Base-by-base conservation (phyloP, 2,888 invertebrate genomes). In the Eretmocerus hayati region DNA sequence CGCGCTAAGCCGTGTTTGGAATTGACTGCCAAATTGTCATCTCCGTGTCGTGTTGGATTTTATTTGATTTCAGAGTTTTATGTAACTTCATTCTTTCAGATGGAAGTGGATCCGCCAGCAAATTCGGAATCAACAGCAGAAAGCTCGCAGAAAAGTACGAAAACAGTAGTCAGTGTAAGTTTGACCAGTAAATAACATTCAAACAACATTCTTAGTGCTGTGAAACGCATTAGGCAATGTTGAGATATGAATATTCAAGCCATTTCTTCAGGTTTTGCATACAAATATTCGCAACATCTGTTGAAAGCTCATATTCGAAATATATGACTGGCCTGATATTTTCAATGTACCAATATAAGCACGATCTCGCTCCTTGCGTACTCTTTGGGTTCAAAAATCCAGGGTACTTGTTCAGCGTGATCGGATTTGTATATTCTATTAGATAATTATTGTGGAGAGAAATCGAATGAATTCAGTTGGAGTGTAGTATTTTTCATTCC, bases 121-220 rank as follows among this genome's bases (percentile, higher is more conserved):
- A 64, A 59, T 30, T 62, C 62, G 41, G 70, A 71, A 53, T 58
- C 59, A 9, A 9, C 33, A 16, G 66, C 67, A 19, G 70, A 71
- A 52, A 62, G 66, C 23, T 69, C 70, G 15, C 70, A 70, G 43
- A 70, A 69, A 53, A 61, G 62, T 45, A 69, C 68, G 58, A 58
- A 67, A n/a, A 57, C 57, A 6, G 56, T 61, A 42, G 54, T 62
- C 26, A 61, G 62, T 33, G 30, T 41, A 4, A 45, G 16, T 50
- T 67, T 68, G 56, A 56, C 64, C 16, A 56, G 67, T 38, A 71
- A 71, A 70, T 71, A 71, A 67, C 71, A 68, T 60, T 65, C 58
- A 56, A 65, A 54, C 56, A 60, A 56, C 37, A 48, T 56, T 44
- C 42, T 56, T 35, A 60, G 52, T 46, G 32, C 46, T 21, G 30